These are phyloP conservation scores for Caenorhabditis briggsae DNA, from an alignment of 1,140 invertebrate genomes.

Conservation along the genomic window DNA sequence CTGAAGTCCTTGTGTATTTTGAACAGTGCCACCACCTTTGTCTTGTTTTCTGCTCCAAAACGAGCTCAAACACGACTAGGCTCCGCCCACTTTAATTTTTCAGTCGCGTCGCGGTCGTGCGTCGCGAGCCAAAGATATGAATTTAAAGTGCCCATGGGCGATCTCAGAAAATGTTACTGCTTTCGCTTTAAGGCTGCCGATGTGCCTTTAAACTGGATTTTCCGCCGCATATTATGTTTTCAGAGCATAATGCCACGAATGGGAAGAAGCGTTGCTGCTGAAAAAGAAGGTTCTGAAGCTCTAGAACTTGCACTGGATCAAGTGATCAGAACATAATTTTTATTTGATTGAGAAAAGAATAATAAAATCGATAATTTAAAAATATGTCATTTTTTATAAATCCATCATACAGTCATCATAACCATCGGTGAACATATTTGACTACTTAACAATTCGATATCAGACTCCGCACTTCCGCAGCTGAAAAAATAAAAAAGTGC, in stretches of 20 bases:
- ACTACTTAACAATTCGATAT: neutral
- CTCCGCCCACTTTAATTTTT: no score
- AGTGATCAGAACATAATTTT: neutral
- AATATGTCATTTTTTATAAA: no score
- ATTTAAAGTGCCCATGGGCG: no score
- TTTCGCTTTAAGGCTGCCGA: no score
- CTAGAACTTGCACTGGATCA: neutral
- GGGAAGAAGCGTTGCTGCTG: neutral
- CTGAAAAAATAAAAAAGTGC: neutral
- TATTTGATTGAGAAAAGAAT: neutral
- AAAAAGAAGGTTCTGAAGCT: neutral
- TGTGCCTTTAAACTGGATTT: no score
- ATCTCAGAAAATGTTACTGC: no score
- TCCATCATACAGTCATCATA: no score
- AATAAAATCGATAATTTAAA: neutral
- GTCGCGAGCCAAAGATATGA: no score
- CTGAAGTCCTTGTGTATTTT: neutral
- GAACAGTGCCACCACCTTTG: neutral
- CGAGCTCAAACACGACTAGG: no score
- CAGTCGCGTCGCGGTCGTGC: no score
- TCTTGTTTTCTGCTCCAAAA: no score
- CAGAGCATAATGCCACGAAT: slow-evolving; percentile 6
- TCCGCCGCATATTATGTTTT: no score
- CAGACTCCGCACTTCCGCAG: neutral
- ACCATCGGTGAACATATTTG: neutral